Percentiles rank a stretch among this genome's conserved stretches.
Conservation (phyloP, 2,113 vertebrate genomes). For the Columbina picui region DNA sequence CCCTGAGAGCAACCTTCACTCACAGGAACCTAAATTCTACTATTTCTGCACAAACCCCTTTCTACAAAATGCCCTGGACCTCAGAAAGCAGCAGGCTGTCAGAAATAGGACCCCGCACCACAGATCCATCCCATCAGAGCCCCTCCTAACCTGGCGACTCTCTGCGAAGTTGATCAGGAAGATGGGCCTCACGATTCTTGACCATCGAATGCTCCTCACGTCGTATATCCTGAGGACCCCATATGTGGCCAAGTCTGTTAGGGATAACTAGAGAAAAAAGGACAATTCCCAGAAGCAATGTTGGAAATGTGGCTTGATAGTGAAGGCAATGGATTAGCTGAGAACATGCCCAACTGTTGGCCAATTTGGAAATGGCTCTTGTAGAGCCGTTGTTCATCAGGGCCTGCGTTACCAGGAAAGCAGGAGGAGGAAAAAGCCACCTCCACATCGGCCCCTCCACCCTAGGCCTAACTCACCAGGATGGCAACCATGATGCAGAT, state of each 20-base stretch:
- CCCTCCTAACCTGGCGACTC: conserved; percentile 85
- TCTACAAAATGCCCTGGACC: neutral
- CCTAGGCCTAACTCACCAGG: conserved; percentile 62
- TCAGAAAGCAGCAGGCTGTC: neutral
- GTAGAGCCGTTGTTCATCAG: neutral
- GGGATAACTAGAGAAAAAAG: conserved; percentile 79
- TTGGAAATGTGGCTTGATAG: neutral
- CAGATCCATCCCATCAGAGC: neutral
- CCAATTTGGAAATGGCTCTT: rapidly evolving
- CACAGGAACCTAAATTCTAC: neutral
- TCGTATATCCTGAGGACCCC: conserved; percentile 75
- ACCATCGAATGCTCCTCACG: conserved; percentile 83
- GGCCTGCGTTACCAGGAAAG: neutral
- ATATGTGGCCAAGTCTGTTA: conserved; percentile 84
- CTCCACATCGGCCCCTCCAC: neutral
- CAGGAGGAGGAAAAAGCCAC: neutral
- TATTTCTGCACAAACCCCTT: neutral
- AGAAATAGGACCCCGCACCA: neutral
- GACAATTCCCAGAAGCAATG: neutral
- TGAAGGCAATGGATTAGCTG: no score
- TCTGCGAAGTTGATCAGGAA: conserved; percentile 93
- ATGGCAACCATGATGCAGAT: conserved; percentile 89
- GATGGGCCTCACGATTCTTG: conserved; percentile 86
- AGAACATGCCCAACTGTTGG: neutral
- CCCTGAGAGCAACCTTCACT: neutral